Evolutionary conservation across 2,888 invertebrate species (phyloP).

Genomic region (Standfussiana lucernea): DNA sequence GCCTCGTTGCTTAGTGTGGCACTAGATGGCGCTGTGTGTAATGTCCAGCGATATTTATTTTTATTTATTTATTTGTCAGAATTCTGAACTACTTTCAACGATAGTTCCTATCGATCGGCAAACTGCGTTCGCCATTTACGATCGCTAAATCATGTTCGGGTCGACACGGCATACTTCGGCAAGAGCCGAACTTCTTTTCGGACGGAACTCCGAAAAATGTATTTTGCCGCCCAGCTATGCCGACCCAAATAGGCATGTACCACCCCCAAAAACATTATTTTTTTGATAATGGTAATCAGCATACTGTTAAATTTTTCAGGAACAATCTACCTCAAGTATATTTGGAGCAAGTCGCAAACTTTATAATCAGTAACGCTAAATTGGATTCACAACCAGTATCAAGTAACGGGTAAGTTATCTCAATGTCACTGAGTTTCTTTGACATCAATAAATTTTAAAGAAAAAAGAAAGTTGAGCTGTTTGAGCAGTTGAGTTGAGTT

Average conservation of each 20-base stretch:
- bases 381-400: conserved; percentile 81
- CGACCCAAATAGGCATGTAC: not conserved
- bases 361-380: conserved; percentile 95
- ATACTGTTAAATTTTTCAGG: conserved; percentile 75
- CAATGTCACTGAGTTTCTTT: not conserved
- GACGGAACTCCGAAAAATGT: not conserved
- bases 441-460: not conserved
- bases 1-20: no score
- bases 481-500: no score
- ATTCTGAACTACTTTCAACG: not conserved
- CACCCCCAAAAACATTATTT: not conserved
- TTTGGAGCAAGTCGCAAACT: conserved; percentile 97
- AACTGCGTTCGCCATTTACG: not conserved
- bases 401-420: conserved; percentile 85
- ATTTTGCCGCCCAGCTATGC: not conserved
- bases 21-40: no score
- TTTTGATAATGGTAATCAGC: not conserved
- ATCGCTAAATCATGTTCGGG: not conserved
- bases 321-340: conserved; percentile 96
- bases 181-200: not conserved
- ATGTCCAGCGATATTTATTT: no score
- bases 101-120: not conserved
- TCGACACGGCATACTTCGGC: not conserved
- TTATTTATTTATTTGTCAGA: no score
- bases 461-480: not conserved